These are phyloP conservation scores for Notodonta ziczac DNA, from an alignment of 2,888 invertebrate genomes.

Conservation along the genomic window DNA sequence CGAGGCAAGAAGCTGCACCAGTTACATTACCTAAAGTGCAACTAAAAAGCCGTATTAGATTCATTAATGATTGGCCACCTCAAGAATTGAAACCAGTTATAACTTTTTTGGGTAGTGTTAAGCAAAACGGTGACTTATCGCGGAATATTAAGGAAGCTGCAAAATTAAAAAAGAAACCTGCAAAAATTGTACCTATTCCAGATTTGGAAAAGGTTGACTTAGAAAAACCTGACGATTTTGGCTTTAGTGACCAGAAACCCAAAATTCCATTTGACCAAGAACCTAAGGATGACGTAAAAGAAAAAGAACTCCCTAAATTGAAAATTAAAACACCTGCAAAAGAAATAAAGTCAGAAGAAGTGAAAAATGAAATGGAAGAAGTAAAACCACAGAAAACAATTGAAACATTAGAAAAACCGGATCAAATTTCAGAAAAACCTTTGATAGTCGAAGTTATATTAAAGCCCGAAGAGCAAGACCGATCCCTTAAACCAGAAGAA, in stretches of 20 bases:
- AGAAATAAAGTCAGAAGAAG: not conserved
- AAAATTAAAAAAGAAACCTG: conserved; percentile 84
- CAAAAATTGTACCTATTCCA: conserved; percentile 77
- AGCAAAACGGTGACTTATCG: conserved; percentile 87
- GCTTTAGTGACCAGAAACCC: conserved; percentile 43
- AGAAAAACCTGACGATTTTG: conserved; percentile 74
- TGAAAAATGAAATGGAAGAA: not conserved
- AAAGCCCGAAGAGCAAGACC: not conserved
- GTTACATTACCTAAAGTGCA: conserved; percentile 86
- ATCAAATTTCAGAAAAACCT: not conserved
- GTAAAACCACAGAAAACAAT: not conserved
- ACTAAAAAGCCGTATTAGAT: conserved; percentile 88
- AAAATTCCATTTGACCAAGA: conserved; percentile 28
- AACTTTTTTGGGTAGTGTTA: conserved; percentile 81
- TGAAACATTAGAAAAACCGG: not conserved
- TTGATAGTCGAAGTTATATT: not conserved
- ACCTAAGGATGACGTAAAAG: not conserved
- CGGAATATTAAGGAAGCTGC: conserved; percentile 88
- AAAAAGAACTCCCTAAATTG: not conserved
- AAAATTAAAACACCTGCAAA: not conserved
- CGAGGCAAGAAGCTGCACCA: conserved; percentile 70
- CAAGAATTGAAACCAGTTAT: conserved; percentile 79
- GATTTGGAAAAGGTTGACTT: conserved; percentile 79
- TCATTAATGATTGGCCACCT: conserved; percentile 86
- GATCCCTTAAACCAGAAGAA: not conserved